Evolutionary conservation across 1,140 invertebrate genomes (phyloP), one percentile per base, ranked within the genome.

Genomic region (Nephila pilipes): DNA sequence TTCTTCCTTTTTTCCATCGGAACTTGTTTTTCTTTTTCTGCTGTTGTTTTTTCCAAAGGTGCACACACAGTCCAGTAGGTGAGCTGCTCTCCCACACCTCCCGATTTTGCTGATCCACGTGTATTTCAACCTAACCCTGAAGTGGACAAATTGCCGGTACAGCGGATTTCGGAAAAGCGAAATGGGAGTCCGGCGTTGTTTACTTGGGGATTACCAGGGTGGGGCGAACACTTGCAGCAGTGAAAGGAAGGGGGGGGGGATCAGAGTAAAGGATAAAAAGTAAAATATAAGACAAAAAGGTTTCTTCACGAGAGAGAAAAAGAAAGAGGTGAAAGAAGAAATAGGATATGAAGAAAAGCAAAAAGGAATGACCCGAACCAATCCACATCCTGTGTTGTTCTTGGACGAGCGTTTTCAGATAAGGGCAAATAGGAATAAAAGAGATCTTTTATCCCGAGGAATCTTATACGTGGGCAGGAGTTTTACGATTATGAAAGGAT

Each of bases 71-170:
- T 75, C 69, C 69, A 75, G 69, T 75, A 75, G 69, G 69, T 75
- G 69, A 36, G 29, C 38, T 36, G 18, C 25, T n/a, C 83, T 20
- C 83, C 46, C 54, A 85, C 29, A 29, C 75, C 32, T 54, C 79
- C 46, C 36, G 79, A 63, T 46, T 90, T 75, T 90, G 89, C 89
- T 90, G 89, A 90, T 90, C 89, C 55, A 36, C 75, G 89, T 81
- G 89, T 90, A 90, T 90, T 90, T 90, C 75, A 63, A 79, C 54
- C 75, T 38, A 90, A 87, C 55, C 57, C 79, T 81, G 89, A 90
- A 90, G 89, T 90, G 89, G 69, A 90, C 89, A 90, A 90, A 90
- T 90, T 90, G 89, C 79, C 38, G 69, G 54, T 60, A 54, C 89
- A 90, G 89, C 89, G 89, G 89, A 90, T 90, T 90, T 90, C 54